Evolutionary conservation across 37 sponge, comb jelly and placozoan genomes (phyloP).

Genomic region (Trichoplax adhaerens): DNA sequence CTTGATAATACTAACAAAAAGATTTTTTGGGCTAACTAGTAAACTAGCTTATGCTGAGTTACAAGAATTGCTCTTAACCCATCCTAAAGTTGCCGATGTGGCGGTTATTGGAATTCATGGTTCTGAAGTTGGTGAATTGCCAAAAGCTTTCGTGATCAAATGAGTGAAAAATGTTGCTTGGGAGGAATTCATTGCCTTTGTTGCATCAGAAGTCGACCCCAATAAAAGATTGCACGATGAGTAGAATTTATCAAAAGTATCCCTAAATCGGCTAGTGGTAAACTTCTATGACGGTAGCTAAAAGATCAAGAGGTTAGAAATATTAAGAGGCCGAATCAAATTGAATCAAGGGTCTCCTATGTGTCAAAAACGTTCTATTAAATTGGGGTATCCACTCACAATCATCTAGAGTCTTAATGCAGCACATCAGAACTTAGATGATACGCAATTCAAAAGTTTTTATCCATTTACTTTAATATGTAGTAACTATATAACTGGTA

Average conservation of each 20-base stretch:
- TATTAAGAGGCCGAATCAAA: no score
- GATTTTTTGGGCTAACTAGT: no score
- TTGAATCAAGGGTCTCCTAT: no score
- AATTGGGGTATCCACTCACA: no score
- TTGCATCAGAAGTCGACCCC: constrained; percentile 28
- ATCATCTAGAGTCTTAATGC: no score
- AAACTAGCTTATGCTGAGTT: constrained; percentile 82
- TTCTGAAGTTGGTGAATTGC: constrained; percentile 60
- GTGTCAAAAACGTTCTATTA: no score
- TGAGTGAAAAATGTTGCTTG: constrained; percentile 15
- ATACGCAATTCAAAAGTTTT: no score
- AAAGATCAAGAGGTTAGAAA: no score
- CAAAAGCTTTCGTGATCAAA: constrained; percentile 73
- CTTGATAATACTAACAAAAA: no score
- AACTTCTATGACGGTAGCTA: constrained; percentile 45
- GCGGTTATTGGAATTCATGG: constrained; percentile 64
- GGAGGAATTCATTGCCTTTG: constrained; percentile 31
- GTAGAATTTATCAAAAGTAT: constrained; percentile 50
- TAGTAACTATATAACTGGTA: no score
- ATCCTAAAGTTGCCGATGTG: constrained; percentile 63
- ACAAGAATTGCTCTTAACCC: constrained; percentile 49
- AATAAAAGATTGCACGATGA: constrained; percentile 54
- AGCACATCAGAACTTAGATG: no score
- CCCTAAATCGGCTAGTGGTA: constrained; percentile 74
- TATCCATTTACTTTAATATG: no score